Percentiles rank a stretch among this genome's conserved stretches.
Conservation (phyloP, 2,113 vertebrate species). For the Halcyon senegalensis region DNA sequence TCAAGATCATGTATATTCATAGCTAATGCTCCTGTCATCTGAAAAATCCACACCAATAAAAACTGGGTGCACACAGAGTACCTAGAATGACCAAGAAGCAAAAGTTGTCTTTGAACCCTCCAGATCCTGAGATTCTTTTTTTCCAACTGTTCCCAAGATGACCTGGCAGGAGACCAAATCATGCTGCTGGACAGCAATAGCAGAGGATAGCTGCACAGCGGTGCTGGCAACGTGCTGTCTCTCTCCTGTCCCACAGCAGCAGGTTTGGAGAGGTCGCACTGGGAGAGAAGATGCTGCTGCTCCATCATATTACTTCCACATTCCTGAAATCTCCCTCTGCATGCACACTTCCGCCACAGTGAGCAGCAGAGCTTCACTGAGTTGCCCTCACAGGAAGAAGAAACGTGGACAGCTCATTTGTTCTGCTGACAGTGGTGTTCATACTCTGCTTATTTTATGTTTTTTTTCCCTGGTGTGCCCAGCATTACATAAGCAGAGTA, state of each 20-base stretch:
- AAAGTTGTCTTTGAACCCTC: background rate
- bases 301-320: background rate
- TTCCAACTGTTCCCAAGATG: background rate
- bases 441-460: background rate
- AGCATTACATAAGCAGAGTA: background rate
- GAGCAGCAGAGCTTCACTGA: background rate
- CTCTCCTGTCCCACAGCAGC: background rate
- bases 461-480: background rate
- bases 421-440: background rate
- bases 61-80: background rate
- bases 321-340: background rate
- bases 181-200: background rate
- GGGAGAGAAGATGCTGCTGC: background rate
- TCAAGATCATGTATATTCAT: background rate
- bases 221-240: accelerated
- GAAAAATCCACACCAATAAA: background rate
- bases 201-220: background rate
- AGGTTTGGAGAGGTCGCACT: background rate
- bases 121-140: background rate
- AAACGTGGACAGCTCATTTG: background rate
- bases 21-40: background rate
- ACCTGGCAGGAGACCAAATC: background rate
- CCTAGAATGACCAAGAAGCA: background rate
- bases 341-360: accelerated
- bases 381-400: background rate